phyloP scores from a whole-genome alignment of 1,140 invertebrate genomes.

The Thaumatotibia leucotreta region DNA sequence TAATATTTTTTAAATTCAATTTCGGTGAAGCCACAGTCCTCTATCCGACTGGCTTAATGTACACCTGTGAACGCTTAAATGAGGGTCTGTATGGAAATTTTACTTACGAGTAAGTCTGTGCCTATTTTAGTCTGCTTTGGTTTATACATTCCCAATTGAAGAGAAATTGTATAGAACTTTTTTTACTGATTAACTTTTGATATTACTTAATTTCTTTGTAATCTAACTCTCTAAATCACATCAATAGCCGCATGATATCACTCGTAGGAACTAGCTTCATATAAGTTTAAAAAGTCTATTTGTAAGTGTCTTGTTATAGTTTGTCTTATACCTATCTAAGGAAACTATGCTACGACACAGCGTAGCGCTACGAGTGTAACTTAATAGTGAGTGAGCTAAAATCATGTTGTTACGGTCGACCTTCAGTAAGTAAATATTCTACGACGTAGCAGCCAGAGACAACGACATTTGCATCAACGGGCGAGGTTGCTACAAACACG shows the following conservation, averaged over 20 bases:
- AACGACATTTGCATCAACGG: no score
- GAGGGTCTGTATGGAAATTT: conserved; percentile 50
- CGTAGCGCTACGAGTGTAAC: background rate
- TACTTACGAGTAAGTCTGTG: conserved; percentile 32
- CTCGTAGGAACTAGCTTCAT: no score
- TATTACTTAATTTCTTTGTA: no score
- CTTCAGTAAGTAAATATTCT: background rate
- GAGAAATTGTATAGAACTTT: background rate
- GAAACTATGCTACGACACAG: background rate
- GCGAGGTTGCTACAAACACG: no score
- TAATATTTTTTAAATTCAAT: conserved; percentile 76
- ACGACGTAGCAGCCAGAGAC: background rate
- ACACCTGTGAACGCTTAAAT: conserved; percentile 69
- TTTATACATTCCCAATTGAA: background rate
- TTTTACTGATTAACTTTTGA: no score
- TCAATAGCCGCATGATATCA: no score
- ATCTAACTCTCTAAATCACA: no score
- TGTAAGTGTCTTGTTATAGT: no score
- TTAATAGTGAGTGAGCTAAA: background rate
- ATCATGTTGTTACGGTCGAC: background rate
- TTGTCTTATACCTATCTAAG: no score
- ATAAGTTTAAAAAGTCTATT: no score
- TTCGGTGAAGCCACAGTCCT: conserved; percentile 63
- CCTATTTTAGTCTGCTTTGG: background rate
- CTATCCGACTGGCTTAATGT: conserved; percentile 66